phyloP scores from a whole-genome alignment of 2,797 vertebrate species.

The Okamejei kenojei region DNA sequence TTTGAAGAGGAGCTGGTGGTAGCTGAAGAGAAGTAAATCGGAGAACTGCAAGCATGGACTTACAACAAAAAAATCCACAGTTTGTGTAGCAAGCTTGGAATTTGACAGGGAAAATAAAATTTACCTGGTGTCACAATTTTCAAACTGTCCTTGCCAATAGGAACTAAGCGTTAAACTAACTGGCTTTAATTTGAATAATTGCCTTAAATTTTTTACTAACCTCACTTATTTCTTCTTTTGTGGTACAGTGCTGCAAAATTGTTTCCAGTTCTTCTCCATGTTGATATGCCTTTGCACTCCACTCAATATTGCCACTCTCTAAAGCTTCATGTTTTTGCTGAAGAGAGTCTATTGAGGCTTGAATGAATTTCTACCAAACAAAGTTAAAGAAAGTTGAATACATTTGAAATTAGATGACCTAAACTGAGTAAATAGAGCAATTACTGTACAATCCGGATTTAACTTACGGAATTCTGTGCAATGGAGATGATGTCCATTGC shows the following conservation, averaged over 20 bases:
- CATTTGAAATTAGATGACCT: not conserved
- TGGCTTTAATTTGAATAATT: not conserved
- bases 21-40: not conserved
- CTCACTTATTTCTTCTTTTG: slow-evolving; percentile 66
- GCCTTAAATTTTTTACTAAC: slow-evolving; percentile 48
- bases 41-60: too few relatives aligned
- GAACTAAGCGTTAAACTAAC: not conserved
- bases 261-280: slow-evolving; percentile 51
- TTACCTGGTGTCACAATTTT: not conserved
- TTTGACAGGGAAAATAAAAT: not conserved
- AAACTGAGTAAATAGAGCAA: not conserved
- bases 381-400: slow-evolving; percentile 12
- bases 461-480: slow-evolving; percentile 60
- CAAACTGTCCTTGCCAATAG: not conserved
- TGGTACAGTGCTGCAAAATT: slow-evolving; percentile 51
- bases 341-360: slow-evolving; percentile 60
- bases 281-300: slow-evolving; percentile 52
- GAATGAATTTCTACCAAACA: slow-evolving; percentile 55
- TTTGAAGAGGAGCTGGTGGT: not conserved
- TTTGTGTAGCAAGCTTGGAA: not conserved
- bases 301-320: slow-evolving; percentile 52
- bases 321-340: slow-evolving; percentile 61
- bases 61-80: not conserved
- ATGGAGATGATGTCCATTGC: slow-evolving; percentile 62
- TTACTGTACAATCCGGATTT: slow-evolving; percentile 15